Conservation (phyloP, 2,113 vertebrate genomes). For the Carollia perspicillata region DNA sequence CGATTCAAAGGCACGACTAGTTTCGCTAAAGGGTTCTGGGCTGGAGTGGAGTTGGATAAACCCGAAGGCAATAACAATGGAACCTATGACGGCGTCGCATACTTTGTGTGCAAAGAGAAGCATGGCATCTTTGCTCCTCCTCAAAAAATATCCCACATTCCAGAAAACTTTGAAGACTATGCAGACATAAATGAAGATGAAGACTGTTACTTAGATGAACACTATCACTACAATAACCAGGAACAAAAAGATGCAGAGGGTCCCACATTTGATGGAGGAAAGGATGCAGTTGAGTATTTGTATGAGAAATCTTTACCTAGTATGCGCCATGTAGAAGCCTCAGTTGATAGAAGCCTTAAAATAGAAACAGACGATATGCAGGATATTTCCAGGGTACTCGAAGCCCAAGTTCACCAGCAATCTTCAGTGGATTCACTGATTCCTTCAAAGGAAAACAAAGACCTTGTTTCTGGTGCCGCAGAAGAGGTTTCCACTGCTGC, state of each 20-base stretch:
- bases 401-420: constrained; percentile 56
- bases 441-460: constrained; percentile 62
- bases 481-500: constrained; percentile 54
- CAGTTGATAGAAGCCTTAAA: constrained; percentile 58
- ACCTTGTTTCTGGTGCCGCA: constrained; percentile 53
- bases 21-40: constrained; percentile 96
- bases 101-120: constrained; percentile 90
- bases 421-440: constrained; percentile 72
- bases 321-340: constrained; percentile 60
- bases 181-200: constrained; percentile 86
- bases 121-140: constrained; percentile 97
- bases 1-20: constrained; percentile 92
- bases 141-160: constrained; percentile 90
- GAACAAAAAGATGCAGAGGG: constrained; percentile 66
- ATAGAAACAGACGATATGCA: constrained; percentile 43
- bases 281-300: constrained; percentile 58
- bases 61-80: constrained; percentile 96
- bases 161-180: constrained; percentile 79
- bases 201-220: constrained; percentile 84
- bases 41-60: constrained; percentile 93
- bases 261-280: constrained; percentile 64
- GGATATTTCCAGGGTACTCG: constrained; percentile 39
- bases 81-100: constrained; percentile 88
- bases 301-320: constrained; percentile 68
- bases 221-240: constrained; percentile 72